Base-by-base conservation (phyloP, 2,113 vertebrate species). In the Python bivittatus region DNA sequence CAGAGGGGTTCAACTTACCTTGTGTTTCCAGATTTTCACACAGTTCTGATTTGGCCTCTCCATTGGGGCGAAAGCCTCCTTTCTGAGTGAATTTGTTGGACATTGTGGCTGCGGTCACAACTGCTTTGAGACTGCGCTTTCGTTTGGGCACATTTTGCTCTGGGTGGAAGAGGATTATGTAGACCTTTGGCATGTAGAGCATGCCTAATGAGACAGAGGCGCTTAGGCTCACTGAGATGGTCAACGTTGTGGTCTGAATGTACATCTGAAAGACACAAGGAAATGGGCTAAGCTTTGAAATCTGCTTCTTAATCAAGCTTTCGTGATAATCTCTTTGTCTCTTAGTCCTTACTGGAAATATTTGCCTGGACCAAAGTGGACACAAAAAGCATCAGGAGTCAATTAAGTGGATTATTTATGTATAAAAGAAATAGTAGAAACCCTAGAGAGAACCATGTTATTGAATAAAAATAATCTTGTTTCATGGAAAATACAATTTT, bases 131-230 rank as follows among this genome's bases (percentile, higher is more conserved):
- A 96, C 99, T 99, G 92, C 99, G 98, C 96, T 99, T 99, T 96
- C 98, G 98, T 96, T 99, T 99, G 95, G 99, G 98, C 91, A 99
- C 98, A 53, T 99, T 99, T 98, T 99, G 99, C 97, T 99, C 99
- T 22, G 99, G 99, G 94, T 99, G 99, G 97, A 99, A 98, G 96
- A 99, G 98, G 96, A 99, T 99, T 97, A 99, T 98, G 96, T 99
- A 99, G 96, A 99, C 99, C 97, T 99, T 99, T 90, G 99, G 99
- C 98, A 99, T 98, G 98, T 99, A 99, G 97, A 99, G 99, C 99
- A 99, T 99, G 95, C 99, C 99, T 97, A 99, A 98, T 88, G 99
- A 99, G 96, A 99, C 99, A 0, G 99, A 99, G 88, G 99, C 99
- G 96, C 99, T 99, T 96, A 99, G 98, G 97, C 99, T 99, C 94